These are phyloP conservation scores for Brachionus paranguensis DNA, from an alignment of 1,140 invertebrate species.

Conservation along the genomic window DNA sequence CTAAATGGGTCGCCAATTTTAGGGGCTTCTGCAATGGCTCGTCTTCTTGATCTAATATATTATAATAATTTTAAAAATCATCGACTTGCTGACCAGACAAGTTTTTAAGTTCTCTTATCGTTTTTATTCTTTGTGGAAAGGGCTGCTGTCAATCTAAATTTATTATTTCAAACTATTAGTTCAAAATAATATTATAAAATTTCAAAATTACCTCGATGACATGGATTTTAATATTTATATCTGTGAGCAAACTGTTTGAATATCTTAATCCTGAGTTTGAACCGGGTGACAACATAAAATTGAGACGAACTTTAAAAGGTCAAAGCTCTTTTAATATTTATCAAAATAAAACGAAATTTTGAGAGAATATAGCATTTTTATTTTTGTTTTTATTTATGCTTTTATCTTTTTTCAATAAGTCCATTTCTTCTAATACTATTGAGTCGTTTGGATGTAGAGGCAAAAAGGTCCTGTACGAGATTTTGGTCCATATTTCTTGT, in stretches of 20 bases:
- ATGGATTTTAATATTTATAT: background rate
- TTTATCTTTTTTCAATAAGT: no score
- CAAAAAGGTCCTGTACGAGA: no score
- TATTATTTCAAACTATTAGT: background rate
- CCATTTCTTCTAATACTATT: no score
- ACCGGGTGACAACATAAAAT: no score
- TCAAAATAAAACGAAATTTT: no score
- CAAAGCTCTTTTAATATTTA: no score
- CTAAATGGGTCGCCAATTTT: background rate
- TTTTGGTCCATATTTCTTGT: no score
- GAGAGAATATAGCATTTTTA: no score
- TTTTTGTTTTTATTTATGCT: no score
- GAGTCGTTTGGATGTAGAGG: no score
- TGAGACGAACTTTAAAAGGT: no score
- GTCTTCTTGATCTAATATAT: background rate
- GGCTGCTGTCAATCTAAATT: background rate
- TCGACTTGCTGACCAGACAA: background rate
- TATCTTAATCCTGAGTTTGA: background rate
- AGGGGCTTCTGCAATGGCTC: background rate
- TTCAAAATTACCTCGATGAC: background rate
- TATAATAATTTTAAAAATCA: background rate
- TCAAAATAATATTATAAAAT: background rate
- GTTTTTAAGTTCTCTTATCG: background rate
- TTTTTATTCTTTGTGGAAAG: background rate
- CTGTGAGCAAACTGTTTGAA: background rate